Evolutionary conservation across 64 coral and sea anemone species (phyloP).

Genomic region (Montipora foliosa): DNA sequence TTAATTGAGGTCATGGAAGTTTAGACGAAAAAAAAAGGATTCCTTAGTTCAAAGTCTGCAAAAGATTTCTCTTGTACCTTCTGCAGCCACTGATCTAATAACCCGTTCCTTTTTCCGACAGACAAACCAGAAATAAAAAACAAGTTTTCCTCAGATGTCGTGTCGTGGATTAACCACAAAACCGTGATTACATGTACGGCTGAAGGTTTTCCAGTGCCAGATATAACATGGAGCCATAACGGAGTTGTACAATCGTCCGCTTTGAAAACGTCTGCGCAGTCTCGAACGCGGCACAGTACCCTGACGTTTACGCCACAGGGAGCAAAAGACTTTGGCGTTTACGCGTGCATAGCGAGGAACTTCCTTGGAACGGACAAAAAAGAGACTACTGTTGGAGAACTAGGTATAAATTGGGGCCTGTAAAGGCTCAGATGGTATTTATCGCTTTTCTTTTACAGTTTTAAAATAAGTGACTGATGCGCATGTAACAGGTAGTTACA

Average conservation of each 20-base stretch:
- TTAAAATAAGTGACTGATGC: background rate
- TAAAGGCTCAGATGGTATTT: background rate
- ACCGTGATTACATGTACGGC: background rate
- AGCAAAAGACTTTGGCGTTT: background rate
- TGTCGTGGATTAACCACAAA: slow-evolving; percentile 3
- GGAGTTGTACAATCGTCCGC: background rate
- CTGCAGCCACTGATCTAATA: background rate
- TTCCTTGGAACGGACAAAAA: background rate
- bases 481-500: background rate
- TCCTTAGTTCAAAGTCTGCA: no score
- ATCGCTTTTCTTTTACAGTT: background rate
- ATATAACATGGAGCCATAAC: slow-evolving; percentile 1
- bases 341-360: slow-evolving; percentile 3
- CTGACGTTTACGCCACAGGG: background rate
- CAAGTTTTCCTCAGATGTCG: background rate
- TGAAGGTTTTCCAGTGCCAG: background rate
- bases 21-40: no score
- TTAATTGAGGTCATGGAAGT: no score
- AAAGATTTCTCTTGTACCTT: no score
- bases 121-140: slow-evolving; percentile 27
- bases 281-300: background rate
- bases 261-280: background rate
- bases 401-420: background rate
- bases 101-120: background rate
- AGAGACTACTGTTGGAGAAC: background rate